Conservation (phyloP, 2,113 vertebrate genomes). For the Mus pahari region DNA sequence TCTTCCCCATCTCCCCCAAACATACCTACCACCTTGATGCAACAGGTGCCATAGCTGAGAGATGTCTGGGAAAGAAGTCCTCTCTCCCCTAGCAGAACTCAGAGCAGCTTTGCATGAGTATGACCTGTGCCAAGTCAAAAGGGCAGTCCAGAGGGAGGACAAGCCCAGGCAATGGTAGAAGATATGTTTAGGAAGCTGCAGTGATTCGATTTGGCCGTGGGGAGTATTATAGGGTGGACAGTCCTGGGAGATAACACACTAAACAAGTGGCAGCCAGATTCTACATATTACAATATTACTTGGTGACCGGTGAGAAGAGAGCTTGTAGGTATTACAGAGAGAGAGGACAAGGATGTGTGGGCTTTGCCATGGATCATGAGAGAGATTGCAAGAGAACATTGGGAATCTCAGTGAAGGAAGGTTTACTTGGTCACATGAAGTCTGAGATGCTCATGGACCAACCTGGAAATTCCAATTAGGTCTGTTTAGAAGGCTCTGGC, state of each 20-base stretch:
- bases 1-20: neutral
- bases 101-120: neutral
- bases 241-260: neutral
- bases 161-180: constrained; percentile 34
- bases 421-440: neutral
- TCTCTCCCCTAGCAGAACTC: neutral
- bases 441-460: neutral
- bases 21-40: neutral
- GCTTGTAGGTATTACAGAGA: neutral
- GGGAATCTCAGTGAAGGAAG: neutral
- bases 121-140: constrained; percentile 7
- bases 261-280: neutral
- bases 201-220: neutral
- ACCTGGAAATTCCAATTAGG: neutral
- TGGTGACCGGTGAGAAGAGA: neutral
- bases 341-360: neutral
- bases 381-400: neutral
- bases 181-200: neutral
- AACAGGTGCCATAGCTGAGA: neutral
- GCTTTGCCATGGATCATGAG: neutral
- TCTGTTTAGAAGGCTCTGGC: neutral
- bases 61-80: neutral
- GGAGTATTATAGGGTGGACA: neutral
- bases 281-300: neutral
- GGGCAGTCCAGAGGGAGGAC: neutral